phyloP scores from a whole-genome alignment of 2,888 invertebrate genomes.

The Hyalella azteca region DNA sequence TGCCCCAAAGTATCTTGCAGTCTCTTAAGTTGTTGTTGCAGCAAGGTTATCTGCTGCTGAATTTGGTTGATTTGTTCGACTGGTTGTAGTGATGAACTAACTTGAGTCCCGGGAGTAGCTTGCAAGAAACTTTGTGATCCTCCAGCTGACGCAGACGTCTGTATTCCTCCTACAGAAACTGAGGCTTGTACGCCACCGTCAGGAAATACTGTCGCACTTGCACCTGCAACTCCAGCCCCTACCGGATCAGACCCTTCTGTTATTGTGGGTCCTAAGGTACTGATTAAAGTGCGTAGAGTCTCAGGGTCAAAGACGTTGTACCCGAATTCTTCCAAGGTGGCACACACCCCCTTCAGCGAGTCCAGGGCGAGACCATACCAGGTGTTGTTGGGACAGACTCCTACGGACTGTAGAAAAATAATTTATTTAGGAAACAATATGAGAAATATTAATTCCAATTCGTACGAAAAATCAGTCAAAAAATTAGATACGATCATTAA shows the following conservation, averaged over 20 bases:
- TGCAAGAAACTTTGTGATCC: slow-evolving; percentile 3
- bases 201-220: neutral
- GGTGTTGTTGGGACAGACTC: slow-evolving; percentile 50
- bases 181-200: neutral
- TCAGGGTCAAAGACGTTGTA: slow-evolving; percentile 50
- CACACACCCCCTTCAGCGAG: slow-evolving; percentile 47
- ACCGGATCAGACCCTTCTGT: too few relatives aligned
- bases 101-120: neutral
- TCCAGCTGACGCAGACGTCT: neutral
- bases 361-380: slow-evolving; percentile 52
- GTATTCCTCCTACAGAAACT: neutral
- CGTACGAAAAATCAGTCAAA: neutral
- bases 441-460: neutral
- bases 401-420: slow-evolving; percentile 39
- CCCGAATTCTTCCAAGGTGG: slow-evolving; percentile 49
- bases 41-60: slow-evolving; percentile 14
- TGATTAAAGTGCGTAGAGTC: slow-evolving; percentile 41
- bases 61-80: slow-evolving; percentile 13
- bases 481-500: neutral
- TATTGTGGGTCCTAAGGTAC: slow-evolving; percentile 42
- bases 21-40: slow-evolving; percentile 20
- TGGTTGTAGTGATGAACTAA: neutral
- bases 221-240: too few relatives aligned
- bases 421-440: neutral
- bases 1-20: neutral